Conservation (phyloP, 2,113 vertebrate species). For the Dryoscopus gambensis region DNA sequence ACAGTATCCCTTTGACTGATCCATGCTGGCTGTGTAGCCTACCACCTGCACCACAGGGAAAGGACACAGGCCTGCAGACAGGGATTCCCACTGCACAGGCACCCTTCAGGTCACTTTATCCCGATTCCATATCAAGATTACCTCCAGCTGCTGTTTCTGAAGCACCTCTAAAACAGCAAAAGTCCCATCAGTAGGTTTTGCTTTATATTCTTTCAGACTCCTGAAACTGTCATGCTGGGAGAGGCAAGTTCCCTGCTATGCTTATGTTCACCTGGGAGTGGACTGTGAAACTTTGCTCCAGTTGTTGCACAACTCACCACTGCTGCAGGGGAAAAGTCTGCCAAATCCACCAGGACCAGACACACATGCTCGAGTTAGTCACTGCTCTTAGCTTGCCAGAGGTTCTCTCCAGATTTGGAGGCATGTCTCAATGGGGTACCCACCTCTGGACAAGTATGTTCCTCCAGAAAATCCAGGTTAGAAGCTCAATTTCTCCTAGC, state of each 20-base stretch:
- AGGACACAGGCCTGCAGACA: neutral
- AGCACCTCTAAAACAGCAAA: neutral
- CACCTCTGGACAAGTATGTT: neutral
- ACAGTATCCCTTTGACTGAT: neutral
- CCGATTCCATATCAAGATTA: neutral
- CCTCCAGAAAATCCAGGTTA: neutral
- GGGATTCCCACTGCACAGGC: neutral
- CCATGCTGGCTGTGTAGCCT: neutral
- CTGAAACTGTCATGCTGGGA: neutral
- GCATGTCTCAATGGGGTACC: neutral
- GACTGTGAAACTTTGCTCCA: neutral
- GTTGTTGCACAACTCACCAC: neutral
- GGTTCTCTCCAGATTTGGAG: neutral
- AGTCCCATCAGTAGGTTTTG: neutral
- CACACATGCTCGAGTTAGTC: neutral
- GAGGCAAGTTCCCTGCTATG: neutral
- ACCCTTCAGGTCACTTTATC: neutral
- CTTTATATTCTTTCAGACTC: neutral
- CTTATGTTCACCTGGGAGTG: neutral
- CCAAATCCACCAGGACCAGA: neutral
- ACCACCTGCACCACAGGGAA: neutral
- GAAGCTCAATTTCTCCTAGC: neutral
- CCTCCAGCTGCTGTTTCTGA: neutral
- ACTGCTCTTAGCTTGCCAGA: neutral
- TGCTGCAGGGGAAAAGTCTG: neutral